Conservation (phyloP, 1,140 invertebrate genomes). For the Oreohelix idahoensis region DNA sequence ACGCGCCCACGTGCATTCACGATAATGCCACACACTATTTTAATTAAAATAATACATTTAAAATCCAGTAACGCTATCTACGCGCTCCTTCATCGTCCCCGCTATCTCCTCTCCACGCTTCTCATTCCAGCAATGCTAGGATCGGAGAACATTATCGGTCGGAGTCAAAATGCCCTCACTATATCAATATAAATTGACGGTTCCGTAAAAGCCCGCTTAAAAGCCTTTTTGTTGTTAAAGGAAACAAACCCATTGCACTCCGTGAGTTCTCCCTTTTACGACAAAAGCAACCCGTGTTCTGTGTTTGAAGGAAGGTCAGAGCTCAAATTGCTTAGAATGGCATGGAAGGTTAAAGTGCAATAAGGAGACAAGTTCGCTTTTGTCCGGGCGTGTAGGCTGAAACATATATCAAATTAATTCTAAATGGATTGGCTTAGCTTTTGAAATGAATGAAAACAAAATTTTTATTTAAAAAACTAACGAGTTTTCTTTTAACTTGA, state of each 20-base stretch:
- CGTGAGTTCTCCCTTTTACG: neutral
- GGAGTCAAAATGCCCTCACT: neutral
- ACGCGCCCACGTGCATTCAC: no score
- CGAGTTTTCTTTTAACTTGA: no score
- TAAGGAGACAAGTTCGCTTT: neutral
- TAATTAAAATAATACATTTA: no score
- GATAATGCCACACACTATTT: no score
- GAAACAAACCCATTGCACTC: neutral
- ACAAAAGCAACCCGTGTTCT: neutral
- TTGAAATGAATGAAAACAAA: no score
- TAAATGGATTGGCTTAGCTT: constrained; percentile 8
- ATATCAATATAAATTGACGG: constrained; percentile 20
- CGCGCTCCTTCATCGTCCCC: neutral
- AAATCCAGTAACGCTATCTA: no score
- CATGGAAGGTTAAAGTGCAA: neutral
- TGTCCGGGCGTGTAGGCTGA: neutral
- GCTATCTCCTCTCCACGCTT: neutral
- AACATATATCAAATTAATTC: neutral
- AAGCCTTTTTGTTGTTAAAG: constrained; percentile 26
- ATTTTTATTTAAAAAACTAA: no score
- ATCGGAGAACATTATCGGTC: neutral
- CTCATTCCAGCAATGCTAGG: neutral
- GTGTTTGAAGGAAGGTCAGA: neutral
- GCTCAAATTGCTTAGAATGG: neutral
- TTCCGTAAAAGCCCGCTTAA: constrained; percentile 10